These are phyloP conservation scores for Rhegmatorhina hoffmannsi DNA, from an alignment of 2,113 vertebrate genomes.

Conservation along the genomic window DNA sequence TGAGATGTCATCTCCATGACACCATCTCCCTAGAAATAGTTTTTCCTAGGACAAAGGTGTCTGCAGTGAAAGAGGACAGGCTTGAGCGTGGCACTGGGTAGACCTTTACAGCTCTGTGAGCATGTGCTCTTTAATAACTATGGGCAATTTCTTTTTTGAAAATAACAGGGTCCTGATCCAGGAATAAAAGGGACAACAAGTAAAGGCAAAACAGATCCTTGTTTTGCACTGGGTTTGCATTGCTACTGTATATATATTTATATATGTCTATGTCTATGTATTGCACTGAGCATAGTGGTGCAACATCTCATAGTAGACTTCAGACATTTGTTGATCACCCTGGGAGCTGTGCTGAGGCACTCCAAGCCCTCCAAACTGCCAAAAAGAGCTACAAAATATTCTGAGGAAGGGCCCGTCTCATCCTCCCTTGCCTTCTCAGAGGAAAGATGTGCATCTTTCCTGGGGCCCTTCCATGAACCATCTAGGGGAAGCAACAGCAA, in stretches of 20 bases:
- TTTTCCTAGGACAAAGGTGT: not conserved
- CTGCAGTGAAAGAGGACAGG: not conserved
- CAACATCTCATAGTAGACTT: not conserved
- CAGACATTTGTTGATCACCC: not conserved
- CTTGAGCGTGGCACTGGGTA: not conserved
- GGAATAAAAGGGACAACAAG: not conserved
- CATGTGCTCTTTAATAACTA: not conserved
- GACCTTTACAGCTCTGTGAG: not conserved
- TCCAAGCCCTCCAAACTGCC: not conserved
- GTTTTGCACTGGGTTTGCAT: not conserved
- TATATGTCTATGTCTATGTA: not conserved
- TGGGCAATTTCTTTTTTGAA: not conserved
- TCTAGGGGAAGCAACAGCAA: not conserved
- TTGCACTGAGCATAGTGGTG: not conserved
- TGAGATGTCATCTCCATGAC: not conserved
- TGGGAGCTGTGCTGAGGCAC: not conserved
- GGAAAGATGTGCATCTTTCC: not conserved
- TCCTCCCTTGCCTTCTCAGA: not conserved
- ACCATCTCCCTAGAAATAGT: not conserved
- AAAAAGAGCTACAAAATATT: not conserved
- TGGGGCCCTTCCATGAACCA: rapidly evolving
- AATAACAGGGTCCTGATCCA: not conserved
- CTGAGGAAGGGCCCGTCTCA: not conserved
- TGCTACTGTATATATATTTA: not conserved
- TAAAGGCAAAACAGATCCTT: not conserved